Evolutionary conservation across 2,888 invertebrate genomes (phyloP), one percentile per base, ranked within the genome.

Genomic region (Cephus pulcher): DNA sequence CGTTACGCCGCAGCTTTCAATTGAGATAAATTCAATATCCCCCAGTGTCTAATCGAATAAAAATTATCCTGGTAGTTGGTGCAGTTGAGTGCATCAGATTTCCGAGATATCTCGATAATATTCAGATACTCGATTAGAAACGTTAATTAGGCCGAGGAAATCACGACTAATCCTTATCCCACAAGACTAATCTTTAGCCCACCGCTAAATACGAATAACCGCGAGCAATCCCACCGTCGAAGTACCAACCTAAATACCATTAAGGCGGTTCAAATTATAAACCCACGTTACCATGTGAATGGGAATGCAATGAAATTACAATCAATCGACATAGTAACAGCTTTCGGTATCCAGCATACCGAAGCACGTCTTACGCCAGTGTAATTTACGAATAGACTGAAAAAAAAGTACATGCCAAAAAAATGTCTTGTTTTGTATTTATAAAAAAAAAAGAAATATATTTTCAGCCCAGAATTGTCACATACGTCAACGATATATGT

Each of bases 401-500:
- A 56, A 23, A 23, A 12, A 56, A 35, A 9, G 6, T 9, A 15
- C 1, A 6, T 56, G 2, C 1, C 4, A 56, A 15, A 56, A 56
- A 23, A 56, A 9, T 15, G 6, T 15, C 4, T 40, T 40, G 2
- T 56, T 56, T 56, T 56, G 0, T 23, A 56, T 56, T 56, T 40
- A 0, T 15, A 23, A 40, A 40, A 9, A 23, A 9, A 15, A 4
- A 15, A 15, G 2, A 32, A 32, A 12, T 15, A 40, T 12, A 15
- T 40, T 23, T 23, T 40, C 23, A 40, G 15, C 23, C 6, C 23
- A 23, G 23, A 40, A 15, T 4, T 40, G 15, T 40, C 15, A 40
- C 37, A 12, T 40, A 40, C 12, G 37, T 15, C 82, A 82, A 79
- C 78, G 81, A 75, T 80, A 78, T 80, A 71, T 33, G 32, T 30